Conservation (phyloP, 2,888 invertebrate genomes). For the Apamea crenata region DNA sequence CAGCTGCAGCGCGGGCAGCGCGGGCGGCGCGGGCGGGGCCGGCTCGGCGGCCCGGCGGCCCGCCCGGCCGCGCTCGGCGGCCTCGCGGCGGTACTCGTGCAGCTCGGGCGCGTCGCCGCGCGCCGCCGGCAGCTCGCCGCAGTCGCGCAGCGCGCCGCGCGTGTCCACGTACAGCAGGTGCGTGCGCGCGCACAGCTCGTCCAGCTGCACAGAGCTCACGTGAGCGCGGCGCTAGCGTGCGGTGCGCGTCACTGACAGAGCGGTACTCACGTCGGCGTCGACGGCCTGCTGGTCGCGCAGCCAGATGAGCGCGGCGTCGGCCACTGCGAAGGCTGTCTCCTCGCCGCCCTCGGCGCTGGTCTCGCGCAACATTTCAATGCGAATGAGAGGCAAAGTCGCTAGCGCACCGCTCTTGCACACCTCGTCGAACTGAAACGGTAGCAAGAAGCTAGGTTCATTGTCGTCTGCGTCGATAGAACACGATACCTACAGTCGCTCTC, state of each 20-base stretch:
- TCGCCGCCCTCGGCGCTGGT: conserved; percentile 92
- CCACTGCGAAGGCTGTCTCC: conserved; percentile 90
- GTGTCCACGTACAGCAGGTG: conserved; percentile 94
- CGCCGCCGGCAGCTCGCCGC: conserved; percentile 94
- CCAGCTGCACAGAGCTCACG: conserved; percentile 62
- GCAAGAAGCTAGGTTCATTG: background rate
- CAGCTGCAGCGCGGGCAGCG: conserved; percentile 54
- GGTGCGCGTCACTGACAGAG: background rate
- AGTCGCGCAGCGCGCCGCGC: conserved; percentile 94
- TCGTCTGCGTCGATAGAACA: background rate
- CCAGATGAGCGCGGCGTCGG: conserved; percentile 92
- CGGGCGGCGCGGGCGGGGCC: conserved; percentile 89
- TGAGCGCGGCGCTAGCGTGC: background rate
- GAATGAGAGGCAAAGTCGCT: conserved; percentile 92
- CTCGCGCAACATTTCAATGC: conserved; percentile 94
- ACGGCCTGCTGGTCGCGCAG: conserved; percentile 79
- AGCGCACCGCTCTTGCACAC: conserved; percentile 92
- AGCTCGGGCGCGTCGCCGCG: conserved; percentile 94
- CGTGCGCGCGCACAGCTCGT: conserved; percentile 91
- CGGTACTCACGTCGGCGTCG: conserved; percentile 60
- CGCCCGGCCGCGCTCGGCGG: conserved; percentile 93
- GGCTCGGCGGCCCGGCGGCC: conserved; percentile 89
- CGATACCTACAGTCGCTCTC: background rate
- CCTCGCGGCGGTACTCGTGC: conserved; percentile 94
- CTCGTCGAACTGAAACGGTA: conserved; percentile 90